Evolutionary conservation across 37 sponge, comb jelly and placozoan species (phyloP).

Genomic region (Halichondria panicea): DNA sequence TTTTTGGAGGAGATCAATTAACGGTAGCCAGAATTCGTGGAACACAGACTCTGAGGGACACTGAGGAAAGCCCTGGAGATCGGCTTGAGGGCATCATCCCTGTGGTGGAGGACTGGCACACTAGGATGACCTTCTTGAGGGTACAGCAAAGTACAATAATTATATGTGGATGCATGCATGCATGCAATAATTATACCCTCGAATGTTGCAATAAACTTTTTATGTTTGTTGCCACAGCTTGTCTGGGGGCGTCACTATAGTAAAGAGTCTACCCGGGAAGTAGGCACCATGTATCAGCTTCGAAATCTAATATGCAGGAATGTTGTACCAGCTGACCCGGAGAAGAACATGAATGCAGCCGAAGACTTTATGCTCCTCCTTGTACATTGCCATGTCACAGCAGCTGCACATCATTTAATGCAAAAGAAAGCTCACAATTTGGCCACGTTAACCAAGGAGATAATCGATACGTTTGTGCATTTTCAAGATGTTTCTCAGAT

Average conservation of each 20-base stretch:
- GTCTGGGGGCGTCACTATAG: constrained; percentile 22
- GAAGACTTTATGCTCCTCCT: constrained; percentile 36
- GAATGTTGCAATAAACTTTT: not conserved
- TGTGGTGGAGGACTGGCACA: constrained; percentile 40
- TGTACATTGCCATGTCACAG: constrained; percentile 25
- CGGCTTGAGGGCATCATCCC: constrained; percentile 24
- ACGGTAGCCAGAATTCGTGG: constrained; percentile 26
- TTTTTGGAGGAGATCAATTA: constrained; percentile 39
- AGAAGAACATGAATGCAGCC: constrained; percentile 34
- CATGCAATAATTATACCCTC: not conserved
- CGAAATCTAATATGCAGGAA: constrained; percentile 19
- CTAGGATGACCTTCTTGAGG: constrained; percentile 27
- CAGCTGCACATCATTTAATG: constrained; percentile 28
- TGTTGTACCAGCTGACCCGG: constrained; percentile 11
- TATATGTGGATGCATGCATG: not conserved
- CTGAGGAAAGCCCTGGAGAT: constrained; percentile 10
- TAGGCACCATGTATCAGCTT: constrained; percentile 41
- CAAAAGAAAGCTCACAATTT: too few relatives aligned
- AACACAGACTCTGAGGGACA: constrained; percentile 11
- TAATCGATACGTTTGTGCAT: too few relatives aligned
- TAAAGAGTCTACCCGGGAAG: constrained; percentile 9
- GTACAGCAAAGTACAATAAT: constrained; percentile 6
- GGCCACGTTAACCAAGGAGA: too few relatives aligned
- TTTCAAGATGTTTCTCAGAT: too few relatives aligned
- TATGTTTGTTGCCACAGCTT: constrained; percentile 10